These are phyloP conservation scores for Amphimallon solstitiale DNA, from an alignment of 2,888 invertebrate species.

Conservation along the genomic window DNA sequence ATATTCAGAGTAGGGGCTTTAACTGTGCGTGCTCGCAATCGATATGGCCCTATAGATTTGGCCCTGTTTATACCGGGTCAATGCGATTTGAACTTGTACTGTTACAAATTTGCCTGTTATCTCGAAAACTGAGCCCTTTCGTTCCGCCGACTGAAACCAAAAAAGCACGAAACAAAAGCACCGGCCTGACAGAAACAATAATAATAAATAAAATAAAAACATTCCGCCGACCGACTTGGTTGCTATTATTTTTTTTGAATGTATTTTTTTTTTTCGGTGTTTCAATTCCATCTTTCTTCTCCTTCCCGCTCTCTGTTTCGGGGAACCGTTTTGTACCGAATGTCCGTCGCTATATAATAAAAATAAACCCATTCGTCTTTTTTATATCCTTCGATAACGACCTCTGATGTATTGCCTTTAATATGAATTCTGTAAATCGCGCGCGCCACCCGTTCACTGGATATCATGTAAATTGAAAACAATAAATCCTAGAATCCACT, in stretches of 20 bases:
- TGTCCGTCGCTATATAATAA: conserved; percentile 25
- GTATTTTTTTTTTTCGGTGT: neutral
- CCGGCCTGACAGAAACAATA: neutral
- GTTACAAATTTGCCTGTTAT: conserved; percentile 23
- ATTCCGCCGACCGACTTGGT: neutral
- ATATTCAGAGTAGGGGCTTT: conserved; percentile 16
- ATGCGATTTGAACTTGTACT: conserved; percentile 12
- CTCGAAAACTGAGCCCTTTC: too few species aligned
- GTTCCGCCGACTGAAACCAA: too few species aligned
- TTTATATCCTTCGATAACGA: conserved; percentile 37
- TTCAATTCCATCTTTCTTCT: neutral
- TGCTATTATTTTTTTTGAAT: neutral
- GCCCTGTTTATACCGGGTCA: conserved; percentile 28
- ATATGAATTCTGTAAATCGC: conserved; percentile 32
- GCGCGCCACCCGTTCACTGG: conserved; percentile 14
- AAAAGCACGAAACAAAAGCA: neutral
- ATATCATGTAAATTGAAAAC: conserved; percentile 40
- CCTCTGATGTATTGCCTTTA: conserved; percentile 36
- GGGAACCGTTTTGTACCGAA: neutral
- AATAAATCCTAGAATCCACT: conserved; percentile 32
- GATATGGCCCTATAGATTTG: conserved; percentile 28
- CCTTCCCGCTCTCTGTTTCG: neutral
- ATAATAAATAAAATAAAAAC: conserved; percentile 2
- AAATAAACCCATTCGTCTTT: conserved; percentile 40
- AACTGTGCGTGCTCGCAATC: conserved; percentile 23